Conservation (phyloP, 2,888 invertebrate genomes). For the Callosobruchus maculatus region DNA sequence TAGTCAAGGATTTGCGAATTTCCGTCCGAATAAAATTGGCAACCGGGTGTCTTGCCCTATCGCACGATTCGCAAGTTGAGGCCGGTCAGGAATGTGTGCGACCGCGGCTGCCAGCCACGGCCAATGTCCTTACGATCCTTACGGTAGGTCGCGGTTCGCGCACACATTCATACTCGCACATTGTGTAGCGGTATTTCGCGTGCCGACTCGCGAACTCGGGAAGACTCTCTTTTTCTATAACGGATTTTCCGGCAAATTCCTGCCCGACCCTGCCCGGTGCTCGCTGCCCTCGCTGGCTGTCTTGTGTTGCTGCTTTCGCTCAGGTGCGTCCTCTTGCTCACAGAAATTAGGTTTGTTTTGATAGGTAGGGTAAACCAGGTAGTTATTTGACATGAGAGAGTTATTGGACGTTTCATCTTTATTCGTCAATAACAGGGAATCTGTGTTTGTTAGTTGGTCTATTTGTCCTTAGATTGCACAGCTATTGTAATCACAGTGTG, state of each 20-base stretch:
- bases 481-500: too few species aligned
- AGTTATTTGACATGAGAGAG: too few species aligned
- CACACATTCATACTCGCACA: neutral
- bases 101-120: constrained; percentile 25
- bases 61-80: constrained; percentile 47
- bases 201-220: constrained; percentile 29
- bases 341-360: too few species aligned
- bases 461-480: too few species aligned
- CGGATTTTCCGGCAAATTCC: constrained; percentile 9
- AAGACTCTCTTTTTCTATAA: neutral
- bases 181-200: constrained; percentile 41
- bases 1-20: neutral
- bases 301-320: too few species aligned
- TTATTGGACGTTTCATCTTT: too few species aligned
- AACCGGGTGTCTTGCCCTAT: neutral
- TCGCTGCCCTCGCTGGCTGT: neutral
- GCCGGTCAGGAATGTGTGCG: constrained; percentile 37
- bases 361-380: too few species aligned
- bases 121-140: constrained; percentile 48
- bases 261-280: too few species aligned
- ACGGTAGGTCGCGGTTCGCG: constrained; percentile 40
- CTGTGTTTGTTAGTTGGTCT: too few species aligned
- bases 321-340: too few species aligned
- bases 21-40: neutral
- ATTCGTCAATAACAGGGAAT: too few species aligned